Evolutionary conservation across 2,888 invertebrate genomes (phyloP).

Genomic region (Camponotus fellah): DNA sequence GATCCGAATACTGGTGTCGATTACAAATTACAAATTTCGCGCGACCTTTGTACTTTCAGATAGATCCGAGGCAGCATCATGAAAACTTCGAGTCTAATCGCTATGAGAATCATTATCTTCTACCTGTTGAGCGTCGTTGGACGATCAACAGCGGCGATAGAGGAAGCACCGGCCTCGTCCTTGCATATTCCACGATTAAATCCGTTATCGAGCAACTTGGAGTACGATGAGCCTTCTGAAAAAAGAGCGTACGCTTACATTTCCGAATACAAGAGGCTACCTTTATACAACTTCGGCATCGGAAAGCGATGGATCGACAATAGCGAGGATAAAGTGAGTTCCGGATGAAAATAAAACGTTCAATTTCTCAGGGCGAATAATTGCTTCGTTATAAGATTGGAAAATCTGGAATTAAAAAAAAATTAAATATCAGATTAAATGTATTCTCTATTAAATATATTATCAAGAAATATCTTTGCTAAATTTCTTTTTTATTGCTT

Average conservation of each 20-base stretch:
- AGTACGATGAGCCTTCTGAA: slow-evolving; percentile 67
- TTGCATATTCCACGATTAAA: slow-evolving; percentile 62
- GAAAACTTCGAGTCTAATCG: slow-evolving; percentile 54
- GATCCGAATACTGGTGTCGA: background rate
- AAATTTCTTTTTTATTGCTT: background rate
- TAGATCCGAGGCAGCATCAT: slow-evolving; percentile 33
- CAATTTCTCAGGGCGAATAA: background rate
- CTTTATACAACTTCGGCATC: slow-evolving; percentile 86
- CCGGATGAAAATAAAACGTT: background rate
- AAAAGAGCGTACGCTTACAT: slow-evolving; percentile 89
- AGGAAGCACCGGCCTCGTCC: slow-evolving; percentile 68
- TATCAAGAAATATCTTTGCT: background rate
- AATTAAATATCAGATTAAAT: background rate
- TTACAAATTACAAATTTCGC: slow-evolving; percentile 10
- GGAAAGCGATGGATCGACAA: slow-evolving; percentile 85
- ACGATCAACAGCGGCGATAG: slow-evolving; percentile 71
- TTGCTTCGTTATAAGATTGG: background rate
- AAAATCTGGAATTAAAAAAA: background rate
- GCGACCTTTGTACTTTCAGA: slow-evolving; percentile 12
- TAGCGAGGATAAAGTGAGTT: slow-evolving; percentile 85
- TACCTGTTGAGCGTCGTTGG: slow-evolving; percentile 72
- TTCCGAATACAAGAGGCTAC: slow-evolving; percentile 89
- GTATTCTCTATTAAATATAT: background rate
- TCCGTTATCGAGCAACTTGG: slow-evolving; percentile 57
- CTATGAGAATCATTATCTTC: slow-evolving; percentile 68